Percentiles rank a stretch among this genome's conserved stretches.
phyloP scores from a whole-genome alignment of 2,888 invertebrate species.

The Drosophila birchii region DNA sequence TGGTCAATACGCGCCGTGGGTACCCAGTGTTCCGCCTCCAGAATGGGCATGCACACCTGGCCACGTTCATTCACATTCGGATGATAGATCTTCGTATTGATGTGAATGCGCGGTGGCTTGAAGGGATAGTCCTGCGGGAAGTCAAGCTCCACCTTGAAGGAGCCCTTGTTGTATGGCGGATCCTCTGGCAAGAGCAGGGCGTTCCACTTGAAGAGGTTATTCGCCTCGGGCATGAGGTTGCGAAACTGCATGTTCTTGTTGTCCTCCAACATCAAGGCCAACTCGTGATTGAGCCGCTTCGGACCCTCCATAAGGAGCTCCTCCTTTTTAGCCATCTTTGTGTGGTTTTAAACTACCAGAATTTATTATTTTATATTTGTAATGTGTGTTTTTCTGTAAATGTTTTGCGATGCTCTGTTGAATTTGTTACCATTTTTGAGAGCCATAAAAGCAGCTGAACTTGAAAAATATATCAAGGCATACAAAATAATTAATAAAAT shows the following conservation, averaged over 20 bases:
- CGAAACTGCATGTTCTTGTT: constrained; percentile 92
- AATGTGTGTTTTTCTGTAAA: background rate
- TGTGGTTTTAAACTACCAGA: background rate
- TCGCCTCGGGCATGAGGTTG: constrained; percentile 95
- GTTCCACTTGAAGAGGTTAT: constrained; percentile 97
- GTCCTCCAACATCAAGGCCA: constrained; percentile 94
- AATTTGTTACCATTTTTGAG: background rate
- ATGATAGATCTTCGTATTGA: constrained; percentile 99
- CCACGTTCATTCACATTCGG: constrained; percentile 99
- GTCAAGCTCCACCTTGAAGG: constrained; percentile 98
- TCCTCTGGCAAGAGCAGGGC: constrained; percentile 98
- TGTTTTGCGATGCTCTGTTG: background rate
- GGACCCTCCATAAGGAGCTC: constrained; percentile 75
- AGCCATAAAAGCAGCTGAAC: background rate
- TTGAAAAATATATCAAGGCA: background rate
- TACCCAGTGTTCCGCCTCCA: constrained; percentile 99
- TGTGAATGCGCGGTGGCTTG: constrained; percentile 98
- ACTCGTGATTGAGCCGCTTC: constrained; percentile 88
- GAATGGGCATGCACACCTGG: constrained; percentile 98
- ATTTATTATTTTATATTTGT: background rate
- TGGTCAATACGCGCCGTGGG: constrained; percentile 99
- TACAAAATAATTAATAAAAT: background rate
- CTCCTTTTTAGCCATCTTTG: constrained; percentile 49
- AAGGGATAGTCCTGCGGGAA: constrained; percentile 99
- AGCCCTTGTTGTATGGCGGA: constrained; percentile 98